phyloP scores from a whole-genome alignment of 2,113 vertebrate species.

The Phaetusa simplex region DNA sequence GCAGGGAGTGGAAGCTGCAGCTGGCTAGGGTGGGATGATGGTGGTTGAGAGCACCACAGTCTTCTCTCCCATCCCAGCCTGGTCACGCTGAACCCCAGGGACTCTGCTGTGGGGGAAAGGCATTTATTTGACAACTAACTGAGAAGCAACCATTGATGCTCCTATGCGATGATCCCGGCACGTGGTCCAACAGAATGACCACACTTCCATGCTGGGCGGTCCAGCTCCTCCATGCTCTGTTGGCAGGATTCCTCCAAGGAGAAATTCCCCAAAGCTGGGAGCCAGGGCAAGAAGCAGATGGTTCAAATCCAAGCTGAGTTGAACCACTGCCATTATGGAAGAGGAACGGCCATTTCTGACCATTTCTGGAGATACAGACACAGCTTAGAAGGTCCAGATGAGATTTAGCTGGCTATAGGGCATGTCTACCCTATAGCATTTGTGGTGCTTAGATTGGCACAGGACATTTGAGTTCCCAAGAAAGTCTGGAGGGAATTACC shows the following conservation, averaged over 20 bases:
- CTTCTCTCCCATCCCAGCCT: not conserved
- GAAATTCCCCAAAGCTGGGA: not conserved
- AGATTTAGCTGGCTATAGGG: not conserved
- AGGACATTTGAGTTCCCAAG: not conserved
- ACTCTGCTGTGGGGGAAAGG: not conserved
- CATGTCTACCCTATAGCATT: not conserved
- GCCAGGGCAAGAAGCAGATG: not conserved
- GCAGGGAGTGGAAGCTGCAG: not conserved
- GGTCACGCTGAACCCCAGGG: not conserved
- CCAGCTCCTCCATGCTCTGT: not conserved
- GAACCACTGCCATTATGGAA: not conserved
- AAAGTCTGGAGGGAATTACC: not conserved
- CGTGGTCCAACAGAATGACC: not conserved
- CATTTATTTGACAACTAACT: not conserved
- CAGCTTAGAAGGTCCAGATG: not conserved
- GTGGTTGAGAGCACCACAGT: not conserved
- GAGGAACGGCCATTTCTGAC: not conserved
- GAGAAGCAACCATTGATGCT: not conserved
- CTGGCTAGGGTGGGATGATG: not conserved
- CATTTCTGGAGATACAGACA: not conserved
- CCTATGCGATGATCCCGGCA: not conserved
- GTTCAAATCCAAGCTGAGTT: not conserved
- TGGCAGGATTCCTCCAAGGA: not conserved
- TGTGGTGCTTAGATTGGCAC: not conserved
- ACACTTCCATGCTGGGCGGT: not conserved